Percentiles rank a stretch among this genome's conserved stretches.
Evolutionary conservation across 1,140 invertebrate genomes (phyloP).

Genomic region (Drosophila paulistorum): DNA sequence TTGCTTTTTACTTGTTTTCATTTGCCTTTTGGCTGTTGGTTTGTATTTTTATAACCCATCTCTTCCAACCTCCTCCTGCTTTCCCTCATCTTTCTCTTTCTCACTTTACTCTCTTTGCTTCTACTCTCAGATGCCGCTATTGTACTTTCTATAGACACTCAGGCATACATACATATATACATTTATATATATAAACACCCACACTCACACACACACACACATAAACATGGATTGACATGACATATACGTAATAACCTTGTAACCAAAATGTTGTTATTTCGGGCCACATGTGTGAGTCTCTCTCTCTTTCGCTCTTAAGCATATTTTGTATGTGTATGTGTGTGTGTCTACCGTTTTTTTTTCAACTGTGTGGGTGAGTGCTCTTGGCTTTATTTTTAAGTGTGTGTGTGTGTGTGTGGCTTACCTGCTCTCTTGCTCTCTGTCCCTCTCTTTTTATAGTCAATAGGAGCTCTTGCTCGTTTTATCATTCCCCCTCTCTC

Average conservation of each 20-base stretch:
- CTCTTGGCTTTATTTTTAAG: conserved; percentile 77
- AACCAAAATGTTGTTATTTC: conserved; percentile 81
- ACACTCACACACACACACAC: conserved; percentile 27
- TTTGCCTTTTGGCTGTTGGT: conserved; percentile 38
- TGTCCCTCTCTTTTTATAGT: conserved; percentile 1
- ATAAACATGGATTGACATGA: conserved; percentile 46
- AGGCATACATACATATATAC: conserved; percentile 26
- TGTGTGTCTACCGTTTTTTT: conserved; percentile 42
- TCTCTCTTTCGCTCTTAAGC: background rate
- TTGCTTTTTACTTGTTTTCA: conserved; percentile 50
- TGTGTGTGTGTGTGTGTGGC: conserved; percentile 56
- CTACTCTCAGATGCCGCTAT: conserved; percentile 52
- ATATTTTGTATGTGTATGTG: conserved; percentile 39
- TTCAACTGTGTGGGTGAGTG: conserved; percentile 35
- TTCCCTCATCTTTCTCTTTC: background rate
- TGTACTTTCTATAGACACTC: conserved; percentile 41
- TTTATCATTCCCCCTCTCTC: conserved; percentile 6
- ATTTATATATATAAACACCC: conserved; percentile 37
- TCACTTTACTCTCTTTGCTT: conserved; percentile 26
- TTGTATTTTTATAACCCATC: conserved; percentile 6
- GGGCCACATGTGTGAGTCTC: conserved; percentile 44
- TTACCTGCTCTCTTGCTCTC: background rate
- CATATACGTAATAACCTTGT: conserved; percentile 79
- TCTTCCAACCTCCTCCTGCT: background rate
- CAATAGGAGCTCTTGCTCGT: background rate